A percentile compares a stretch with the other conserved stretches of the same genome.
Conservation (phyloP, 2,797 vertebrate species). For the Perodicticus potto region DNA sequence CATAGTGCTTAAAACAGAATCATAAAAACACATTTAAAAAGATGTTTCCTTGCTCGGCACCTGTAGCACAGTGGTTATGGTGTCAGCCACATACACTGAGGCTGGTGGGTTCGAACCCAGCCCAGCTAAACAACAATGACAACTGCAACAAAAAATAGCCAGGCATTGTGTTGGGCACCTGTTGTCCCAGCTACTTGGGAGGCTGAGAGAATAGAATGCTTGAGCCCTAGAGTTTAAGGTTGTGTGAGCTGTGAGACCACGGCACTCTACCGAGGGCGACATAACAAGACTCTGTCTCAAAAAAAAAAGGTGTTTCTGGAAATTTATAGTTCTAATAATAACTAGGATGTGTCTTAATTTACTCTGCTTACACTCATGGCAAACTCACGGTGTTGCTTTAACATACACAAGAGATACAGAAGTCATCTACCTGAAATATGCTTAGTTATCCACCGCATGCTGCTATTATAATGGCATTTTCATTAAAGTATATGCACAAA, state of each 20-base stretch:
- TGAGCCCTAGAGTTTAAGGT: too few species aligned
- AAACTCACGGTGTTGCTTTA: slow-evolving; percentile 15
- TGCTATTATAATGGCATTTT: background rate
- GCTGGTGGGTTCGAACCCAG: too few species aligned
- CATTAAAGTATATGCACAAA: background rate
- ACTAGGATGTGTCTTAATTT: background rate
- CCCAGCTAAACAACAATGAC: too few species aligned
- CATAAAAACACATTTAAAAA: slow-evolving; percentile 22
- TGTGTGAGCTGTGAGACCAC: too few species aligned
- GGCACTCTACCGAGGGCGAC: too few species aligned
- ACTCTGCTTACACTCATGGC: background rate
- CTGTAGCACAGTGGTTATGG: too few species aligned
- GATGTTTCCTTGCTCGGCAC: background rate
- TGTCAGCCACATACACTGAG: too few species aligned
- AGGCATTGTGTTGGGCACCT: too few species aligned
- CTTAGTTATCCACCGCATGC: background rate
- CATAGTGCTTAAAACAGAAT: background rate
- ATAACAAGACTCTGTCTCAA: too few species aligned
- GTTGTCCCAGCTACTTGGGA: too few species aligned
- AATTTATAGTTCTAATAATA: slow-evolving; percentile 25
- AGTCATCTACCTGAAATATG: slow-evolving; percentile 22
- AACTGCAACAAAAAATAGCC: too few species aligned
- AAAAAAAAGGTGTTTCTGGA: slow-evolving; percentile 9
- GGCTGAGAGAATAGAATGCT: too few species aligned
- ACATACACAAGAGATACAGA: background rate